phyloP scores from a whole-genome alignment of 2,113 vertebrate genomes.

The Mixornis gularis region DNA sequence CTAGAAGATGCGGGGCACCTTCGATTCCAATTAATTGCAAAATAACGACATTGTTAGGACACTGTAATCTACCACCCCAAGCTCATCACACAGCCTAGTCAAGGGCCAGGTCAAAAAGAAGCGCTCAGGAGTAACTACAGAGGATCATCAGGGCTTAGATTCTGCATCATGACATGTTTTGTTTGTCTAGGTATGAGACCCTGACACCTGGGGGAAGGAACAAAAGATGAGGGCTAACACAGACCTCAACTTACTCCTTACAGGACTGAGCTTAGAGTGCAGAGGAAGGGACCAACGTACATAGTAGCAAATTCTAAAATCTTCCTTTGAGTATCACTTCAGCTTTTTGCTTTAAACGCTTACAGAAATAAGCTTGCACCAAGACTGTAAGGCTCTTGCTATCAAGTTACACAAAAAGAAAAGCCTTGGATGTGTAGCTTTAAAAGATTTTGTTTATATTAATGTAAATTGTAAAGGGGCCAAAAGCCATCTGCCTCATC shows the following conservation, averaged over 20 bases:
- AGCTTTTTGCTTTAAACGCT: neutral
- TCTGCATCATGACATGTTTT: neutral
- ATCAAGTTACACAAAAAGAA: neutral
- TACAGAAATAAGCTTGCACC: neutral
- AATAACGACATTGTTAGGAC: neutral
- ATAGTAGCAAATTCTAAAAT: neutral
- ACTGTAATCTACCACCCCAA: neutral
- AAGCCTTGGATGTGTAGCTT: neutral
- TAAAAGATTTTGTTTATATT: neutral
- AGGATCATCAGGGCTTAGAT: neutral
- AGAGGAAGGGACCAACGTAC: accelerated
- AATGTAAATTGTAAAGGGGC: neutral
- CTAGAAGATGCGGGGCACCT: neutral
- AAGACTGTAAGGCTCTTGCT: neutral
- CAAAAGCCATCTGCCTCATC: neutral
- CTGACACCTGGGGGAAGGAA: neutral
- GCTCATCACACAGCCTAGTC: accelerated
- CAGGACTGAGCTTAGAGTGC: neutral
- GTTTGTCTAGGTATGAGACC: neutral
- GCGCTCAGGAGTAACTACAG: accelerated
- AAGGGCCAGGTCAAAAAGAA: neutral
- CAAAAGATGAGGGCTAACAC: neutral
- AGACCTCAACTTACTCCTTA: neutral
- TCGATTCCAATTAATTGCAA: neutral
- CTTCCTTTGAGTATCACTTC: neutral